Percentiles rank a stretch among this genome's conserved stretches.
Evolutionary conservation across 2,797 vertebrate genomes (phyloP).

Genomic region (Poecilia wingei): DNA sequence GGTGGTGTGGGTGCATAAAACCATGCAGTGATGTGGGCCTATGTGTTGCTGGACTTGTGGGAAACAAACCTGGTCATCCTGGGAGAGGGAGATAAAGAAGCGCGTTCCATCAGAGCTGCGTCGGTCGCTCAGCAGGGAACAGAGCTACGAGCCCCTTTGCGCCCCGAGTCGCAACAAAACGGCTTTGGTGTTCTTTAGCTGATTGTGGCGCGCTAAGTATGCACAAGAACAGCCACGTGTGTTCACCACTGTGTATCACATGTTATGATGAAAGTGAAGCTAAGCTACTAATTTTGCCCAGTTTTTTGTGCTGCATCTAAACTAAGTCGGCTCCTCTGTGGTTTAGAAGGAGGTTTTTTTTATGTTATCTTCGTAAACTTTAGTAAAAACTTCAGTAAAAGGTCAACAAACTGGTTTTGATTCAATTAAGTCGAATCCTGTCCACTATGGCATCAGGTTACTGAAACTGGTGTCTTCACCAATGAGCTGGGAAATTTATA

Average conservation of each 20-base stretch:
- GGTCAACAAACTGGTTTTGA: neutral
- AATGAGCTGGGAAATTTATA: neutral
- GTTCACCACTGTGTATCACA: conserved; percentile 17
- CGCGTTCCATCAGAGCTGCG: conserved; percentile 58
- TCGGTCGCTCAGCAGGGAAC: conserved; percentile 66
- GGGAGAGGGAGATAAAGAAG: conserved; percentile 70
- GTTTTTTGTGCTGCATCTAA: neutral
- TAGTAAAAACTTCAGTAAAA: neutral
- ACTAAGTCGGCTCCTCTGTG: neutral
- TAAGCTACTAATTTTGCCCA: conserved; percentile 17
- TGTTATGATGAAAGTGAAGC: conserved; percentile 6
- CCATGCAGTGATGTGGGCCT: conserved; percentile 17
- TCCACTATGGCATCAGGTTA: neutral
- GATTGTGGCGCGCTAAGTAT: conserved; percentile 6
- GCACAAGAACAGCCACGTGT: neutral
- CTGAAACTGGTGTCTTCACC: neutral
- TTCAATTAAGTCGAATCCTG: neutral
- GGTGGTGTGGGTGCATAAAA: conserved; percentile 44
- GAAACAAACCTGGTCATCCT: conserved; percentile 74
- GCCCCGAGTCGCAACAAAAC: conserved; percentile 38
- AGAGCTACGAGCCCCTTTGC: conserved; percentile 51
- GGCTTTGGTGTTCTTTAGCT: conserved; percentile 51
- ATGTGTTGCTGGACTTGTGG: conserved; percentile 47
- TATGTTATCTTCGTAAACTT: neutral
- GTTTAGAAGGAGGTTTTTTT: neutral